Conservation (phyloP, 2,888 invertebrate species). For the Dioctria linearis region DNA sequence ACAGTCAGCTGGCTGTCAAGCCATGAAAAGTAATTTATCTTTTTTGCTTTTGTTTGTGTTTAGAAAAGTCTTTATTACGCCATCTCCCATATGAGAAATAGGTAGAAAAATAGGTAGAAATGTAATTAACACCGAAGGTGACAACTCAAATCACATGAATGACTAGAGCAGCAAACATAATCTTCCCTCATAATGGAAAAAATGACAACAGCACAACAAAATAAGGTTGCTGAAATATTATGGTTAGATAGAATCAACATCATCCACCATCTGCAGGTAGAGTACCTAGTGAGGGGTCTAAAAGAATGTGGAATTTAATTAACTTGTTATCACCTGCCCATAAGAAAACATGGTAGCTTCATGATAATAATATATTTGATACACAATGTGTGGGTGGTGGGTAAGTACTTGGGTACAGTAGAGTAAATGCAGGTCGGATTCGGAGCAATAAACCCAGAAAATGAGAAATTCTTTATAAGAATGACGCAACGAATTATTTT, state of each 20-base stretch:
- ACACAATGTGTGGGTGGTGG: neutral
- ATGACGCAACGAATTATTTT: neutral
- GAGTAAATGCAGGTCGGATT: neutral
- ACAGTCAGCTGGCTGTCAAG: constrained; percentile 1
- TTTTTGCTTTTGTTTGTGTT: neutral
- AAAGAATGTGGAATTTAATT: neutral
- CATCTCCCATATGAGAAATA: constrained; percentile 11
- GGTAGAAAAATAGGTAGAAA: neutral
- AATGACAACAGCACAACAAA: neutral
- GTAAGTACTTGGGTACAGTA: no score
- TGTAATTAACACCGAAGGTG: constrained; percentile 47
- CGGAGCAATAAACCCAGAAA: neutral
- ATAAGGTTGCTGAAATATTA: neutral
- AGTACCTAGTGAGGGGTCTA: neutral
- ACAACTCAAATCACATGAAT: constrained; percentile 11
- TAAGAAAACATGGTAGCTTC: neutral
- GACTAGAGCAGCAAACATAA: neutral
- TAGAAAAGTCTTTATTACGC: neutral
- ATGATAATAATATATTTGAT: neutral
- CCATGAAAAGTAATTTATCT: neutral
- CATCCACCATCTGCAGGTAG: neutral
- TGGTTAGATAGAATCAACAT: neutral
- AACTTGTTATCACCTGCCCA: constrained; percentile 6
- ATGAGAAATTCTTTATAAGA: neutral
- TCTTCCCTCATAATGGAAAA: neutral